Percentiles rank a stretch among this genome's conserved stretches.
phyloP scores from a whole-genome alignment of 2,888 invertebrate genomes.

The Halictus ligatus region DNA sequence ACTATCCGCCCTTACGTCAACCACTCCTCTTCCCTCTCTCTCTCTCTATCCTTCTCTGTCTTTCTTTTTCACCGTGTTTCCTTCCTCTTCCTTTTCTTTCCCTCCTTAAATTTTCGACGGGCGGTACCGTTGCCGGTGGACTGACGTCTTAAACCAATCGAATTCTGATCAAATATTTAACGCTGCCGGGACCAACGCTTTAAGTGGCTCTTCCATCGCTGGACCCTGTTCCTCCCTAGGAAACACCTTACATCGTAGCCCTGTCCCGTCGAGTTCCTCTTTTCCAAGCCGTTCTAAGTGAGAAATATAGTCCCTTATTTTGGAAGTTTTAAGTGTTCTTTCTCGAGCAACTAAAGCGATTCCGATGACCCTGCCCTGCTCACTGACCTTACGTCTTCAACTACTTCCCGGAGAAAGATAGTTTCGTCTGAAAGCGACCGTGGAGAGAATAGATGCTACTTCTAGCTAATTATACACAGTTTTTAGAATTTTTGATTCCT shows the following conservation, averaged over 20 bases:
- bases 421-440: neutral
- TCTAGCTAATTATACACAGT: neutral
- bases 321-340: conserved; percentile 46
- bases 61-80: conserved; percentile 48
- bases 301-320: conserved; percentile 39
- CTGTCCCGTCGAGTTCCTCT: conserved; percentile 27
- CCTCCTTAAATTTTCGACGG: conserved; percentile 13
- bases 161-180: conserved; percentile 83
- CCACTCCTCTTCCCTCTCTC: conserved; percentile 36
- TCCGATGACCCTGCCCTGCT: neutral
- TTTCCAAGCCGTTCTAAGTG: conserved; percentile 30
- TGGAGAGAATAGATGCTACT: neutral
- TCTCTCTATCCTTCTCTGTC: conserved; percentile 46
- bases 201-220: conserved; percentile 73
- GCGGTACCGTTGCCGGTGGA: conserved; percentile 67
- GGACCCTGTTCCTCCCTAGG: conserved; percentile 66
- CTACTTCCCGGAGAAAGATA: neutral
- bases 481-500: neutral
- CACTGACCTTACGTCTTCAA: neutral
- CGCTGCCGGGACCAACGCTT: conserved; percentile 73
- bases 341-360: neutral
- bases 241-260: conserved; percentile 73
- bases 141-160: conserved; percentile 82
- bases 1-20: conserved; percentile 73
- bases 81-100: conserved; percentile 46